Evolutionary conservation across 2,888 invertebrate species (phyloP).

Genomic region (Tetramorium bicarinatum): DNA sequence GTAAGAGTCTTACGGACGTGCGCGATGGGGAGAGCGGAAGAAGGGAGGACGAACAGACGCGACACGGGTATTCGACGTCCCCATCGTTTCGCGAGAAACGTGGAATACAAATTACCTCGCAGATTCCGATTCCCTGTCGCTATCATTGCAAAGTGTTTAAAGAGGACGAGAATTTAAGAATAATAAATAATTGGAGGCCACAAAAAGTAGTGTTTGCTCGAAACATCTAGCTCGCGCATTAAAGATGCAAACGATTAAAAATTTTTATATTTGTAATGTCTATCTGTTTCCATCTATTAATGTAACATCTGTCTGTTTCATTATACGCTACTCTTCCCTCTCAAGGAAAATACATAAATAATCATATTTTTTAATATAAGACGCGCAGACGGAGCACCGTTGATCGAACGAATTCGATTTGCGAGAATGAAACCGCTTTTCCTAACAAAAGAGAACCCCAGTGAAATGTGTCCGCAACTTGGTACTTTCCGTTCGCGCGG

Average conservation of each 20-base stretch:
- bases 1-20: slow-evolving; percentile 61
- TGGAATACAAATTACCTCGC: slow-evolving; percentile 83
- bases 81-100: slow-evolving; percentile 79
- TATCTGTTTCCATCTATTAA: not conserved
- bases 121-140: slow-evolving; percentile 27
- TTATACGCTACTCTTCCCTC: not conserved
- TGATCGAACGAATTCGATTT: not conserved
- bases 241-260: not conserved
- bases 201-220: not conserved
- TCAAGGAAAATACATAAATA: not conserved
- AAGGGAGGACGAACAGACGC: slow-evolving; percentile 48
- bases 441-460: not conserved
- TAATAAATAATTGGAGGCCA: slow-evolving; percentile 61
- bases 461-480: slow-evolving; percentile 28
- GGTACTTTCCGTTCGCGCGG: slow-evolving; percentile 14
- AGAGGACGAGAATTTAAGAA: slow-evolving; percentile 77
- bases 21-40: slow-evolving; percentile 61
- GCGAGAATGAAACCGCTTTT: not conserved
- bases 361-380: slow-evolving; percentile 1
- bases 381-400: not conserved
- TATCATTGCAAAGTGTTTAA: slow-evolving; percentile 40
- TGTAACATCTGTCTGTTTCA: not conserved
- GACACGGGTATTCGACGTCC: slow-evolving; percentile 76
- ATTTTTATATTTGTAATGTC: not conserved
- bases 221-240: not conserved